Conservation (phyloP, 2,888 invertebrate species). For the Cybosia mesomella region DNA sequence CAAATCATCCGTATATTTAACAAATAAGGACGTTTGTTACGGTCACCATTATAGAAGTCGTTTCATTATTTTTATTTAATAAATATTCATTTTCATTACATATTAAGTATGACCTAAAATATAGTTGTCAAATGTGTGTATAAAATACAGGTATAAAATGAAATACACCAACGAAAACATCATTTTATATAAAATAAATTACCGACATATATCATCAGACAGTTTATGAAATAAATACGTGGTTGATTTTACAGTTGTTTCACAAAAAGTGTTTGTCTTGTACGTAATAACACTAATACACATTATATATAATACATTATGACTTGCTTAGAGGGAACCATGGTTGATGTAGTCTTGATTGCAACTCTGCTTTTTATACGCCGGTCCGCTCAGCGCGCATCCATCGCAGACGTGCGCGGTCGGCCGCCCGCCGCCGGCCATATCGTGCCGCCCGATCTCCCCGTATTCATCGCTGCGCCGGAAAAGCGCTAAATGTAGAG, state of each 20-base stretch:
- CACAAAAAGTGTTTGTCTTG: neutral
- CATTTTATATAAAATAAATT: neutral
- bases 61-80: neutral
- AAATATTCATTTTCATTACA: neutral
- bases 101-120: neutral
- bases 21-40: neutral
- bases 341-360: constrained; percentile 63
- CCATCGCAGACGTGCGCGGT: constrained; percentile 52
- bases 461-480: constrained; percentile 77
- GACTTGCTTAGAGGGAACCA: constrained; percentile 18
- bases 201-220: neutral
- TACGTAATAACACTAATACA: neutral
- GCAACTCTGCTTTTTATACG: constrained; percentile 60
- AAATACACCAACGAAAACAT: too few species aligned
- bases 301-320: neutral
- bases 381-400: constrained; percentile 47
- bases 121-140: neutral
- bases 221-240: neutral
- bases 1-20: neutral
- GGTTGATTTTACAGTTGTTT: neutral
- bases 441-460: constrained; percentile 81
- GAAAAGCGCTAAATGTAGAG: constrained; percentile 79
- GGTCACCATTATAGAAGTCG: neutral
- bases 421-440: constrained; percentile 58
- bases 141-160: neutral